A percentile compares a stretch with the other conserved stretches of the same genome.
These are phyloP conservation scores for Phenacoccus solenopsis DNA, from an alignment of 1,140 invertebrate species.

Conservation along the genomic window DNA sequence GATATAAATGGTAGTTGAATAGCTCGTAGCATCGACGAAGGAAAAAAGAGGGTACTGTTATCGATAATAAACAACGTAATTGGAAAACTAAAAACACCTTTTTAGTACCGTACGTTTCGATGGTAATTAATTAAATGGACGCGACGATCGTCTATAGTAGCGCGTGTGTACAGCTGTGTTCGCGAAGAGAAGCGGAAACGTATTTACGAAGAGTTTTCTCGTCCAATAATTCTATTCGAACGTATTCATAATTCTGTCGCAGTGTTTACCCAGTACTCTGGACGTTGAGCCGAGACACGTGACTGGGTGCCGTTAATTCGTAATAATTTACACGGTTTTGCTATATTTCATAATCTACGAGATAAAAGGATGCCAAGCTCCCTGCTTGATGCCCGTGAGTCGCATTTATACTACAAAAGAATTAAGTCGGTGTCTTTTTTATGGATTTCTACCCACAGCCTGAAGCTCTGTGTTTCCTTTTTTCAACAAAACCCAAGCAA, in stretches of 20 bases:
- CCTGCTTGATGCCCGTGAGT: no score
- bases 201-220: not conserved
- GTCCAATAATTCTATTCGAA: not conserved
- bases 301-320: not conserved
- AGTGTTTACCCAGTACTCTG: not conserved
- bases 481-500: no score
- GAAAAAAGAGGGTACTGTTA: not conserved
- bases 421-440: no score
- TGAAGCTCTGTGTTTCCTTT: no score
- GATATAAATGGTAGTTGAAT: no score
- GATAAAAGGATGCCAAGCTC: not conserved
- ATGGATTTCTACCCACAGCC: no score
- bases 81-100: not conserved
- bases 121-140: no score
- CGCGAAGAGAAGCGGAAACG: no score
- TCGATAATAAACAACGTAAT: not conserved
- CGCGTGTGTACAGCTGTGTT: no score
- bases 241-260: not conserved
- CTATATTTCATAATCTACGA: not conserved
- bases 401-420: no score
- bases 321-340: not conserved
- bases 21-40: no score
- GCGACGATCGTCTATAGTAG: no score
- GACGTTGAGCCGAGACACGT: not conserved
- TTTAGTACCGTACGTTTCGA: not conserved